These are phyloP conservation scores for Reinhardtius hippoglossoides DNA, from an alignment of 2,113 vertebrate species.

Conservation along the genomic window DNA sequence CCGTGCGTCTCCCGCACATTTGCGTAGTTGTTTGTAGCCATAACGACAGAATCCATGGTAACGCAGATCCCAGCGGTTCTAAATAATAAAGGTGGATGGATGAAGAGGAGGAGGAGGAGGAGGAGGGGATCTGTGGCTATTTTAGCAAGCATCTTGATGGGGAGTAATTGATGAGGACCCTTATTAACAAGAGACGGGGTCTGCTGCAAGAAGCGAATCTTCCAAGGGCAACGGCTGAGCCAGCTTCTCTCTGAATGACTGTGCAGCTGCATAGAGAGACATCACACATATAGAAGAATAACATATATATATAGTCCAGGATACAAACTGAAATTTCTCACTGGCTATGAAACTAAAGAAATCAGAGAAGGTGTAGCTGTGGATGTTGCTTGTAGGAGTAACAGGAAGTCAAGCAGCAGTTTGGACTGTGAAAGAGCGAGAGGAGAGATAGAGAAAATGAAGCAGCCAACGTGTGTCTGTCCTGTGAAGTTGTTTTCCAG, in stretches of 20 bases:
- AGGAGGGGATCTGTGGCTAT: conserved; percentile 37
- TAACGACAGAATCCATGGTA: conserved; percentile 79
- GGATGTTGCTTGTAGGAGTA: too few relatives aligned
- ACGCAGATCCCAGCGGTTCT: conserved; percentile 68
- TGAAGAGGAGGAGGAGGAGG: conserved; percentile 5
- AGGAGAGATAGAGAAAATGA: not conserved
- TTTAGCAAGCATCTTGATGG: conserved; percentile 57
- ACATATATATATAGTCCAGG: not conserved
- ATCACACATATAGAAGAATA: not conserved
- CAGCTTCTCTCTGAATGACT: not conserved
- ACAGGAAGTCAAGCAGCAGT: not conserved
- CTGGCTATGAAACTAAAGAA: not conserved
- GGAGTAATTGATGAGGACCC: conserved; percentile 53
- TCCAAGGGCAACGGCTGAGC: not conserved
- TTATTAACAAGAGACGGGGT: conserved; percentile 43
- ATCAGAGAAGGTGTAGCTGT: not conserved
- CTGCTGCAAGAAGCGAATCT: conserved; percentile 13
- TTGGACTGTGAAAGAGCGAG: not conserved
- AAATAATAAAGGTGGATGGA: conserved; percentile 76
- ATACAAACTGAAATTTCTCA: not conserved
- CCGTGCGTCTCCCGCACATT: conserved; percentile 55
- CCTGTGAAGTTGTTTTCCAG: conserved; percentile 13
- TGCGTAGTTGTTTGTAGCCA: conserved; percentile 81
- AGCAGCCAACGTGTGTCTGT: conserved; percentile 6
- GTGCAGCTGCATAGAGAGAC: not conserved